A percentile compares a stretch with the other conserved stretches of the same genome.
phyloP scores from a whole-genome alignment of 2,113 vertebrate genomes.

The Anhinga rufa region DNA sequence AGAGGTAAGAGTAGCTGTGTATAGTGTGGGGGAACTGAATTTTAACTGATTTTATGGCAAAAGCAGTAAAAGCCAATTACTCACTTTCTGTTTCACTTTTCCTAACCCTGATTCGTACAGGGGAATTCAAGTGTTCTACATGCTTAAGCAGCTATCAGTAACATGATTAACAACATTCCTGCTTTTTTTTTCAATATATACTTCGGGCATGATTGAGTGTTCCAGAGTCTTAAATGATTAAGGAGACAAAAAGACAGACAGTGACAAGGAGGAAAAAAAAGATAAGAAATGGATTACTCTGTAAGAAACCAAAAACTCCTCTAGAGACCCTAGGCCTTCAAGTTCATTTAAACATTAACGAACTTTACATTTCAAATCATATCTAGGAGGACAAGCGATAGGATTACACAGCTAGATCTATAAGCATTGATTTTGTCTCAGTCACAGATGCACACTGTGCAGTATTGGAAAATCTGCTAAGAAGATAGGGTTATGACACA shows the following conservation, averaged over 20 bases:
- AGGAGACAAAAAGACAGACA: slow-evolving; percentile 28
- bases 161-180: background rate
- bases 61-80: background rate
- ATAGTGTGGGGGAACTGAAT: background rate
- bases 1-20: background rate
- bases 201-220: slow-evolving; percentile 2
- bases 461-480: slow-evolving; percentile 59
- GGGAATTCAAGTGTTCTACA: background rate
- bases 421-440: slow-evolving; percentile 80
- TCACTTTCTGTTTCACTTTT: background rate
- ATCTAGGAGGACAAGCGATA: slow-evolving; percentile 75
- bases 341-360: slow-evolving; percentile 79
- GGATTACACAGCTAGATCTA: slow-evolving; percentile 82
- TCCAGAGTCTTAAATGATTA: slow-evolving; percentile 30
- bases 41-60: background rate
- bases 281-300: slow-evolving; percentile 64
- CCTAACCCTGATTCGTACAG: background rate
- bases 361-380: slow-evolving; percentile 84
- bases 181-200: background rate
- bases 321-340: slow-evolving; percentile 64
- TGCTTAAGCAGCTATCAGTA: slow-evolving; percentile 4
- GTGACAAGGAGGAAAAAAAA: slow-evolving; percentile 12
- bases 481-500: slow-evolving; percentile 69
- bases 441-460: slow-evolving; percentile 70
- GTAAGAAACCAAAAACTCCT: slow-evolving; percentile 69